A percentile compares a stretch with the other conserved stretches of the same genome.
phyloP scores from a whole-genome alignment of 2,888 invertebrate genomes.

The Xylota sylvarum region DNA sequence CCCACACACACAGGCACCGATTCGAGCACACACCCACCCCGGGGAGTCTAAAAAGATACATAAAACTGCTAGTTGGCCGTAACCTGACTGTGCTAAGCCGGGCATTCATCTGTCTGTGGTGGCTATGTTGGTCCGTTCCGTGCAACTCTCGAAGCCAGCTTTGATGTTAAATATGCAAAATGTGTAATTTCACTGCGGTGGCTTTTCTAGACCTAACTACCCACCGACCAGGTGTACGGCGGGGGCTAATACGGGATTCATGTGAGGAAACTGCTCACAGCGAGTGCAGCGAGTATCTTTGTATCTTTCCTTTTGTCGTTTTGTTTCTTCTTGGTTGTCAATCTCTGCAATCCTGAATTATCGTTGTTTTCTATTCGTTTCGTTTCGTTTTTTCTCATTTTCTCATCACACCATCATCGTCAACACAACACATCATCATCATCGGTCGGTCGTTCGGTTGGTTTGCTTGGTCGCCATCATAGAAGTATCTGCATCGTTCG shows the following conservation, averaged over 20 bases:
- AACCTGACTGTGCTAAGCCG: conserved; percentile 59
- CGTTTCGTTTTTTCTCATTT: conserved; percentile 36
- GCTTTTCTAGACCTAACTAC: conserved; percentile 38
- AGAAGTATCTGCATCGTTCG: conserved; percentile 54
- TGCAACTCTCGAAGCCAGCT: conserved; percentile 41
- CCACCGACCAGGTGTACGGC: conserved; percentile 4
- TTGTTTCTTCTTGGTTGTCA: conserved; percentile 57
- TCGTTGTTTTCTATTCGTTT: conserved; percentile 56
- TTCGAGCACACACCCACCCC: conserved; percentile 42
- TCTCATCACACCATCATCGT: conserved; percentile 64
- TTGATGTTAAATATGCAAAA: conserved; percentile 63
- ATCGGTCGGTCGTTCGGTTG: conserved; percentile 26
- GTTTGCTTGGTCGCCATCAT: conserved; percentile 22
- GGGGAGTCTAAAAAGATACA: conserved; percentile 41
- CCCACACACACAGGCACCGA: conserved; percentile 5
- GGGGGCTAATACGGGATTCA: conserved; percentile 14
- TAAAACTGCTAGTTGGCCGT: conserved; percentile 54
- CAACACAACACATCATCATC: conserved; percentile 61
- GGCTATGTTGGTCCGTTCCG: conserved; percentile 5
- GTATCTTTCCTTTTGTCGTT: conserved; percentile 38
- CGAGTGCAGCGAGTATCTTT: conserved; percentile 12
- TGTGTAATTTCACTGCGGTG: conserved; percentile 61
- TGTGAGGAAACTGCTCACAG: conserved; percentile 22
- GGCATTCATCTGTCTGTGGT: conserved; percentile 58
- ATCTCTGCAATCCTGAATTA: conserved; percentile 71